Evolutionary conservation across 2,888 invertebrate genomes (phyloP).

Genomic region (Plusia festucae): DNA sequence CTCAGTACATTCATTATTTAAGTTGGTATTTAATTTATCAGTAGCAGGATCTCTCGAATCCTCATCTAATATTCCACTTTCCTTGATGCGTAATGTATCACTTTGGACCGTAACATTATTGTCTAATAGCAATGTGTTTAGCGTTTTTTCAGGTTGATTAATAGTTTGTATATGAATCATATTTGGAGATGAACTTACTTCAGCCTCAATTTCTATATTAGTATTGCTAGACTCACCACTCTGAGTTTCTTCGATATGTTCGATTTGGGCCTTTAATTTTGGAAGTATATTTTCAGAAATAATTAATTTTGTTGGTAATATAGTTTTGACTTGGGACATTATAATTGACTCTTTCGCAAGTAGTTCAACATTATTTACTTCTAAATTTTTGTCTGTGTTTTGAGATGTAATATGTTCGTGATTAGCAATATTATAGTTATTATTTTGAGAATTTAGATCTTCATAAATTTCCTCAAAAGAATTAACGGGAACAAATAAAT

Average conservation of each 20-base stretch:
- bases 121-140: slow-evolving; percentile 17
- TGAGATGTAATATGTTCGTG: slow-evolving; percentile 8
- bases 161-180: slow-evolving; percentile 17
- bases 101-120: slow-evolving; percentile 2
- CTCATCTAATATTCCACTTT: slow-evolving; percentile 11
- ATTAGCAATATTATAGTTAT: slow-evolving; percentile 13
- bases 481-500: slow-evolving; percentile 75
- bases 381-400: slow-evolving; percentile 8
- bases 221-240: slow-evolving; percentile 11
- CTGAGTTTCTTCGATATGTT: slow-evolving; percentile 56
- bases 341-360: slow-evolving; percentile 63
- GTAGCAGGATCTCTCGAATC: slow-evolving; percentile 12
- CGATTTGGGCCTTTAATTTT: slow-evolving; percentile 67
- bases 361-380: slow-evolving; percentile 35
- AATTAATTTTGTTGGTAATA: slow-evolving; percentile 62
- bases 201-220: slow-evolving; percentile 3
- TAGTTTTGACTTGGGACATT: slow-evolving; percentile 59
- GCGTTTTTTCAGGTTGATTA: slow-evolving; percentile 12
- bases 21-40: slow-evolving; percentile 10
- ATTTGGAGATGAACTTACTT: background rate
- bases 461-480: slow-evolving; percentile 86
- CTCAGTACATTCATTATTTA: slow-evolving; percentile 8
- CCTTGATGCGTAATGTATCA: slow-evolving; percentile 15
- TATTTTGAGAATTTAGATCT: slow-evolving; percentile 66
- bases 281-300: slow-evolving; percentile 66